Conservation (phyloP, 1,140 invertebrate genomes). For the Drosophila erecta region DNA sequence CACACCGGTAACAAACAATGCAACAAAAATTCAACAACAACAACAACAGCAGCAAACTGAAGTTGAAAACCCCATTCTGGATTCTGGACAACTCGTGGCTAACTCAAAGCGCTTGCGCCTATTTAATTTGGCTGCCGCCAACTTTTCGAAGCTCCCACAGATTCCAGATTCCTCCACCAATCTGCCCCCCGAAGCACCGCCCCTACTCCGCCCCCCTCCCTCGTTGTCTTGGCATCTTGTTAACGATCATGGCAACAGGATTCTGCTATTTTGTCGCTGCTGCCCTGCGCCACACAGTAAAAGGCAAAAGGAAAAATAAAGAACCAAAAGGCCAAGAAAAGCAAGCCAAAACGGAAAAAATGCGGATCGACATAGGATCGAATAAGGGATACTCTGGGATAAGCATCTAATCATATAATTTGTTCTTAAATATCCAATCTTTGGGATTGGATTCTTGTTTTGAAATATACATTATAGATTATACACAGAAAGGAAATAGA, state of each 20-base stretch:
- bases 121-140: slow-evolving; percentile 78
- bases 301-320: slow-evolving; percentile 31
- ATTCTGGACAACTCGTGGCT: slow-evolving; percentile 66
- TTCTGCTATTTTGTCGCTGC: slow-evolving; percentile 81
- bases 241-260: slow-evolving; percentile 82
- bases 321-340: slow-evolving; percentile 40
- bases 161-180: slow-evolving; percentile 62
- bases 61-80: slow-evolving; percentile 47
- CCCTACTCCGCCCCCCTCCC: neutral
- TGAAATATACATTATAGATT: no score
- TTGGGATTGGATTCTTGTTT: no score
- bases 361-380: slow-evolving; percentile 15
- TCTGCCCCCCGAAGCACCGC: neutral
- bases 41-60: slow-evolving; percentile 10
- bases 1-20: slow-evolving; percentile 5
- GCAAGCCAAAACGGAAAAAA: slow-evolving; percentile 29
- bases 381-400: slow-evolving; percentile 5
- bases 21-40: slow-evolving; percentile 8
- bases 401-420: neutral
- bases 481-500: no score
- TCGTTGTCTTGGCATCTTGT: slow-evolving; percentile 79
- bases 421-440: no score
- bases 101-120: slow-evolving; percentile 77
- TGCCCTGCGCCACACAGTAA: slow-evolving; percentile 60
- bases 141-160: slow-evolving; percentile 73